These are phyloP conservation scores for Epirrita christyi DNA, from an alignment of 2,888 invertebrate species.

Conservation along the genomic window DNA sequence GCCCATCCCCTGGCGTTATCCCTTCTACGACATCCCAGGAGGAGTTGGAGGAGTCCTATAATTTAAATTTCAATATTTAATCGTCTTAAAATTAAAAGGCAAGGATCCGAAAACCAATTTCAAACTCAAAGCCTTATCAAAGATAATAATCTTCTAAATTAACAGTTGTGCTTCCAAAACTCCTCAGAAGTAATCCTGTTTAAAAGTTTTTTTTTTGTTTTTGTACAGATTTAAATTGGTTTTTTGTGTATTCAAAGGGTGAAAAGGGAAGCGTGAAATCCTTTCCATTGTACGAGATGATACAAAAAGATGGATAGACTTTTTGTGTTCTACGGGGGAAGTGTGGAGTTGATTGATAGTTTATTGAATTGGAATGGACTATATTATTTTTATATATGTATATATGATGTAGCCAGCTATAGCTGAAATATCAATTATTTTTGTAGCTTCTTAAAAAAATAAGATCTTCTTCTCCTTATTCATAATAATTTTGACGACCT, in stretches of 20 bases:
- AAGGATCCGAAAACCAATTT: constrained; percentile 26
- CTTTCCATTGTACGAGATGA: constrained; percentile 21
- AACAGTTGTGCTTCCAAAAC: constrained; percentile 46
- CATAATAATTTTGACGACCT: too few relatives aligned
- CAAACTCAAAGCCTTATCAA: constrained; percentile 33
- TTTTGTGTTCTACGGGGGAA: not conserved
- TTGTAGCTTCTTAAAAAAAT: too few relatives aligned
- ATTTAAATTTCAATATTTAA: too few relatives aligned
- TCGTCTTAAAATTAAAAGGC: constrained; percentile 2
- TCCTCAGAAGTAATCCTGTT: constrained; percentile 38
- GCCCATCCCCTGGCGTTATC: too few relatives aligned
- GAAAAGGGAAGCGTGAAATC: constrained; percentile 63
- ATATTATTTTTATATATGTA: constrained; percentile 4
- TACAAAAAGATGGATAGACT: constrained; percentile 12
- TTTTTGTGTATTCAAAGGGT: constrained; percentile 55
- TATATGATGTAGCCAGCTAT: too few relatives aligned
- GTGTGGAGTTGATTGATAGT: constrained; percentile 25
- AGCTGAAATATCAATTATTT: too few relatives aligned
- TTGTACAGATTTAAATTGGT: constrained; percentile 46
- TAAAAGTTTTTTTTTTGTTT: constrained; percentile 36
- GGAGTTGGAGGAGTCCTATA: too few relatives aligned
- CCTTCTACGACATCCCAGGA: too few relatives aligned
- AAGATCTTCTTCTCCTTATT: too few relatives aligned
- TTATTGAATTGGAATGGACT: constrained; percentile 22
- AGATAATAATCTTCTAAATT: constrained; percentile 50